These are phyloP conservation scores for Podarcis cretensis DNA, from an alignment of 2,113 vertebrate genomes.

Conservation along the genomic window DNA sequence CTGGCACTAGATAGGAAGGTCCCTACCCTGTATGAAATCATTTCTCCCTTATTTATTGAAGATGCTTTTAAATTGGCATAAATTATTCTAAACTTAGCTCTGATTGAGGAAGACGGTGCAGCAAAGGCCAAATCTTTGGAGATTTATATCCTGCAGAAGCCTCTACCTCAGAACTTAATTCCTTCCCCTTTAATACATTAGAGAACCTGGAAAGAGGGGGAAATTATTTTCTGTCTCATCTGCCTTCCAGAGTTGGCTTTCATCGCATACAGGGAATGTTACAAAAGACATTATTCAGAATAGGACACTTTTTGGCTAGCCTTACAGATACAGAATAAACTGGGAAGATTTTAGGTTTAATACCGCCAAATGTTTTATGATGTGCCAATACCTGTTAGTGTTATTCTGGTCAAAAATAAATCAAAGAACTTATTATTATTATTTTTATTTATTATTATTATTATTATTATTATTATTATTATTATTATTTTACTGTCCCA, in stretches of 20 bases:
- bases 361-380: neutral
- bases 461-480: too few species aligned
- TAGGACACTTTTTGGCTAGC: neutral
- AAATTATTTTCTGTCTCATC: constrained; percentile 4
- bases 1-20: constrained; percentile 38
- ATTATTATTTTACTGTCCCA: neutral
- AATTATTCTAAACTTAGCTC: constrained; percentile 37
- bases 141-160: constrained; percentile 2
- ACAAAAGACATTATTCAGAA: neutral
- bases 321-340: neutral
- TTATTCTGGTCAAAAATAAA: neutral
- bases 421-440: too few species aligned
- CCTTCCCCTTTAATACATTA: constrained; percentile 32
- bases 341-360: constrained; percentile 2
- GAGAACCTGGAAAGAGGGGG: constrained; percentile 45
- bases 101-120: constrained; percentile 23
- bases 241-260: constrained; percentile 20
- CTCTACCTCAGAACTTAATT: constrained; percentile 51
- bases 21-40: constrained; percentile 32
- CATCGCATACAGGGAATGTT: neutral
- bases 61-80: constrained; percentile 33
- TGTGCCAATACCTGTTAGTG: neutral
- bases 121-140: constrained; percentile 61
- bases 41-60: constrained; percentile 52
- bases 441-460: too few species aligned